These are phyloP conservation scores for Channa striata DNA, from an alignment of 2,797 vertebrate genomes.

Conservation along the genomic window DNA sequence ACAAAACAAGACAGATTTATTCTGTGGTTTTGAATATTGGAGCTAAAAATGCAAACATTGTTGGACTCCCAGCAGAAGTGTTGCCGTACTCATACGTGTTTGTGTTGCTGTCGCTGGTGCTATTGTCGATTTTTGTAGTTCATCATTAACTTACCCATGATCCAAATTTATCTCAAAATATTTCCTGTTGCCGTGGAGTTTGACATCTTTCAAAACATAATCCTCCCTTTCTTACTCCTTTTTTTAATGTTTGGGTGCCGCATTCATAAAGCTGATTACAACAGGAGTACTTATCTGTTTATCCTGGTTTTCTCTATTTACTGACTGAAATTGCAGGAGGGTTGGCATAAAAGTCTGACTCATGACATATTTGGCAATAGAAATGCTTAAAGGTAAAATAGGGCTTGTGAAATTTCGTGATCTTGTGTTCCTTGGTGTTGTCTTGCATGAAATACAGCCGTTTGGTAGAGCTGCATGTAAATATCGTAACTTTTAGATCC, in stretches of 20 bases:
- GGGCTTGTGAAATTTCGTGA: too few species aligned
- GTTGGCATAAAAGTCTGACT: background rate
- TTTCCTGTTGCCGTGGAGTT: conserved; percentile 51
- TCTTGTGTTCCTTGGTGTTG: too few species aligned
- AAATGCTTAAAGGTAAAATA: background rate
- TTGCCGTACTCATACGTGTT: conserved; percentile 23
- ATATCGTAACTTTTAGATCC: too few species aligned
- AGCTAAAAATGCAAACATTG: too few species aligned
- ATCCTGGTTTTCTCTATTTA: background rate
- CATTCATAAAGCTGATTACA: conserved; percentile 57
- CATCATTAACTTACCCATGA: conserved; percentile 61
- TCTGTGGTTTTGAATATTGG: too few species aligned
- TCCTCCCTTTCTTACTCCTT: conserved; percentile 7
- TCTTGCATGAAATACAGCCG: too few species aligned
- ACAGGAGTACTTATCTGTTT: conserved; percentile 56
- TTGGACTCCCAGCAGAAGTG: conserved; percentile 59
- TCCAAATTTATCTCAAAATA: conserved; percentile 27
- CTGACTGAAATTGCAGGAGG: background rate
- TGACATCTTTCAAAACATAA: conserved; percentile 37
- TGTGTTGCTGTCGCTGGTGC: conserved; percentile 21
- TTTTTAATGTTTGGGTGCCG: conserved; percentile 6
- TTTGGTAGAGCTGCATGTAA: too few species aligned
- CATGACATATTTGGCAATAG: background rate
- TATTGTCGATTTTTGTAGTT: conserved; percentile 24
- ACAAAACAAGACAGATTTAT: background rate